Evolutionary conservation across 2,888 invertebrate species (phyloP).

Genomic region (Blera fallax): DNA sequence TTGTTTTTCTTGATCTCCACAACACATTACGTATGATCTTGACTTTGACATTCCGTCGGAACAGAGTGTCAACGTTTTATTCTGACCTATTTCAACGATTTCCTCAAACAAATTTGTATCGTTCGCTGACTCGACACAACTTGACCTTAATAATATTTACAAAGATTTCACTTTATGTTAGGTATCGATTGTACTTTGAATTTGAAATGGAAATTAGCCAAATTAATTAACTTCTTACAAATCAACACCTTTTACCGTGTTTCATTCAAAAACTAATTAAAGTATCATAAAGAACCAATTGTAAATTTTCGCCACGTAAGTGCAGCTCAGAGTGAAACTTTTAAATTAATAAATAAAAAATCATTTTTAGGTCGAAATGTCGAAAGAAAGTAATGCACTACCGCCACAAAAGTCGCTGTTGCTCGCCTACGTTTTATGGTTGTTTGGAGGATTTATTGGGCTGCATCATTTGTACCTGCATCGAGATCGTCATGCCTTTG

Average conservation of each 20-base stretch:
- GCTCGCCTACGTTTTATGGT: constrained; percentile 91
- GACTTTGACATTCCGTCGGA: neutral
- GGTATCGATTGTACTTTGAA: neutral
- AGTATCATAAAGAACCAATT: neutral
- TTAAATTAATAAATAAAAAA: neutral
- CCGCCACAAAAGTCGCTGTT: constrained; percentile 84
- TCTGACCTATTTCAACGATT: constrained; percentile 43
- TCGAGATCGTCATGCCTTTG: constrained; percentile 93
- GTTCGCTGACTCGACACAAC: constrained; percentile 55
- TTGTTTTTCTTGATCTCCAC: neutral
- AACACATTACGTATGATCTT: constrained; percentile 35
- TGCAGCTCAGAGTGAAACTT: neutral
- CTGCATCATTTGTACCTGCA: constrained; percentile 95
- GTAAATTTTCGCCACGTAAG: constrained; percentile 2
- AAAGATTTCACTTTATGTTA: constrained; percentile 25
- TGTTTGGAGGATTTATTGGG: constrained; percentile 93
- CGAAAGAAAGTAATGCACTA: constrained; percentile 72
- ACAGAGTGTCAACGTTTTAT: neutral
- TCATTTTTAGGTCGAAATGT: constrained; percentile 37
- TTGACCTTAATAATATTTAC: constrained; percentile 45
- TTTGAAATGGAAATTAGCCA: neutral
- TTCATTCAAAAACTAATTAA: neutral
- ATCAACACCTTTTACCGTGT: neutral
- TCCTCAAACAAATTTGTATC: constrained; percentile 18
- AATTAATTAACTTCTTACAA: neutral